Base-by-base conservation (phyloP, 2,888 invertebrate species). In the Scaeva pyrastri region DNA sequence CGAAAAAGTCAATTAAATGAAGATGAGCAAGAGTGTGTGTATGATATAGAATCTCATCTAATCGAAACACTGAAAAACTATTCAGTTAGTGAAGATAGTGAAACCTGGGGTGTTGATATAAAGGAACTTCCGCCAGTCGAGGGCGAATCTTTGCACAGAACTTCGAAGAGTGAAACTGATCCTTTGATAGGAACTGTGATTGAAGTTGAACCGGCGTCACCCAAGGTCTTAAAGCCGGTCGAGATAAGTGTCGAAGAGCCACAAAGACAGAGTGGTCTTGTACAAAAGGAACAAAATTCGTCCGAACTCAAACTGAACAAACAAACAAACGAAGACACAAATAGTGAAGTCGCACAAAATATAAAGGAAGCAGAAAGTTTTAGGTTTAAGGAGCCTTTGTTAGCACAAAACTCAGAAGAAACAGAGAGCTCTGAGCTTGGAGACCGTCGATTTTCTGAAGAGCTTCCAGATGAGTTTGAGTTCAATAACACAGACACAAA, bases 41-140 rank as follows among this genome's bases (percentile, higher is more conserved):
- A 91, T 62, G 90, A 92, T 79, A 90, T 92, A 77, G 92, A 92
- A 89, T 92, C 92, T 83, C 92, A 92, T 89, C 89, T 92, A 36
- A 92, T 92, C 76, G 92, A 92, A 90, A 91, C 91, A 85, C 90
- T 90, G 72, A 89, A 90, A 80, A 89, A 90, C 77, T 88, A 88
- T 74, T 88, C 88, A 77, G 88, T 90, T 10, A 88, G 88, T 66
- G 89, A 89, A 64, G 89, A 90, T 72, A 91, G 91, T 87, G 88
- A 77, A 55, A 48, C 45, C 26, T 82, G 84, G 64, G 88, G 88
- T 23, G 90, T 92, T 62, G 90, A 90, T 73, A 91, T 92, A 39
- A 90, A 90, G 55, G 92, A 92, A 81, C 79, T 92, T 43, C 88
- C 90, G 5, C 91, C 91, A 71, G 89, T 89, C 52, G 90, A 90